Evolutionary conservation across 2,888 invertebrate species (phyloP).

Genomic region (Hybos culiciformis): DNA sequence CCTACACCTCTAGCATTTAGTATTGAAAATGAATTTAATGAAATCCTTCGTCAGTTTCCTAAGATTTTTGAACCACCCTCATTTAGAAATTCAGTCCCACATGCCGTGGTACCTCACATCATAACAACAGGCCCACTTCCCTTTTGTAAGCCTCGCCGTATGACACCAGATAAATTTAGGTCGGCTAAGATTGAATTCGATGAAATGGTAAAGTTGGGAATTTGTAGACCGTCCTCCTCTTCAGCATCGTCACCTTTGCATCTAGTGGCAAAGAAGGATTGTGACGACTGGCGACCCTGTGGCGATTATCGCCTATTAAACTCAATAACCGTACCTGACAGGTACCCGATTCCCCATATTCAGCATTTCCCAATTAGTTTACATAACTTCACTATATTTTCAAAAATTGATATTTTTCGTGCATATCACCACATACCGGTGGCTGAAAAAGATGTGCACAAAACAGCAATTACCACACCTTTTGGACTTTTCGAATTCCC

Average conservation of each 20-base stretch:
- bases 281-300: conserved; percentile 6
- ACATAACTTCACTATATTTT: neutral
- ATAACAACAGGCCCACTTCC: neutral
- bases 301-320: conserved; percentile 7
- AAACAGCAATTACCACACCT: neutral
- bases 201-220: neutral
- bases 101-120: neutral
- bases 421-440: neutral
- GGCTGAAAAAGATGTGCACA: neutral
- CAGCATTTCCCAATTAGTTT: conserved; percentile 2
- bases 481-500: neutral
- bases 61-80: neutral
- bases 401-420: neutral
- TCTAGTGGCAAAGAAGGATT: conserved; percentile 6
- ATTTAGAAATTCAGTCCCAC: neutral
- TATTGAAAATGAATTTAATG: neutral
- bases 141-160: neutral
- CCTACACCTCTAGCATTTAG: neutral
- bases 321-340: conserved; percentile 1
- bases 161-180: neutral
- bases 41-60: too few species aligned
- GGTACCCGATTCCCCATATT: conserved; percentile 3
- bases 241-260: conserved; percentile 9
- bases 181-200: neutral
- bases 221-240: conserved; percentile 7